Conservation (phyloP, 2,113 vertebrate species). For the Terrapene triunguis region DNA sequence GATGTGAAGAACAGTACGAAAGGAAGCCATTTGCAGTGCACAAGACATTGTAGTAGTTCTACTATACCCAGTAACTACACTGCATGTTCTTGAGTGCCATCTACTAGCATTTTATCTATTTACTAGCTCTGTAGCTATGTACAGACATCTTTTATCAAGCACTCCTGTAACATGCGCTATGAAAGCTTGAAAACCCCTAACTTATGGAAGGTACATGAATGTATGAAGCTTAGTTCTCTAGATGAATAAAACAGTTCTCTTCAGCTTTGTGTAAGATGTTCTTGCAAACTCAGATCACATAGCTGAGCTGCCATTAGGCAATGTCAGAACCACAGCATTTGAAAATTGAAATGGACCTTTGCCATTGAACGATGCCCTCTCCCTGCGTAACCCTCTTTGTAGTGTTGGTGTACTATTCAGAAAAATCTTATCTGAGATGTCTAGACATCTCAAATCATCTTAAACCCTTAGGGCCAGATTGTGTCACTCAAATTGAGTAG, state of each 20-base stretch:
- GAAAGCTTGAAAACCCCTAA: background rate
- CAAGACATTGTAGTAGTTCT: background rate
- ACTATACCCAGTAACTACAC: rapidly evolving
- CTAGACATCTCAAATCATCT: background rate
- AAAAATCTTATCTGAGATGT: background rate
- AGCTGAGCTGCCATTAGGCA: no score
- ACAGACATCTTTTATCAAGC: background rate
- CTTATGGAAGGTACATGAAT: background rate
- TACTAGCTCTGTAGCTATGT: background rate
- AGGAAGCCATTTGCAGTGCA: background rate
- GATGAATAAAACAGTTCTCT: background rate
- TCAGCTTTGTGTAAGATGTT: background rate
- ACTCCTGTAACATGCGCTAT: background rate
- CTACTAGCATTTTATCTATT: background rate
- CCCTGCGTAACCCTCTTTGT: no score
- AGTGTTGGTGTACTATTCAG: background rate
- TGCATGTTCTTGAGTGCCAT: background rate
- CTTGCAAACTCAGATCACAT: background rate
- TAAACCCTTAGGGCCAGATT: background rate
- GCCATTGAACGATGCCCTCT: background rate
- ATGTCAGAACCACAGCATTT: background rate
- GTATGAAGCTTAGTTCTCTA: background rate
- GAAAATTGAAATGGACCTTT: background rate
- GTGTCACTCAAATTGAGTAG: background rate
- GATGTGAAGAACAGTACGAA: background rate